Conservation (phyloP, 2,113 vertebrate genomes). For the Anser brachyrhynchus region DNA sequence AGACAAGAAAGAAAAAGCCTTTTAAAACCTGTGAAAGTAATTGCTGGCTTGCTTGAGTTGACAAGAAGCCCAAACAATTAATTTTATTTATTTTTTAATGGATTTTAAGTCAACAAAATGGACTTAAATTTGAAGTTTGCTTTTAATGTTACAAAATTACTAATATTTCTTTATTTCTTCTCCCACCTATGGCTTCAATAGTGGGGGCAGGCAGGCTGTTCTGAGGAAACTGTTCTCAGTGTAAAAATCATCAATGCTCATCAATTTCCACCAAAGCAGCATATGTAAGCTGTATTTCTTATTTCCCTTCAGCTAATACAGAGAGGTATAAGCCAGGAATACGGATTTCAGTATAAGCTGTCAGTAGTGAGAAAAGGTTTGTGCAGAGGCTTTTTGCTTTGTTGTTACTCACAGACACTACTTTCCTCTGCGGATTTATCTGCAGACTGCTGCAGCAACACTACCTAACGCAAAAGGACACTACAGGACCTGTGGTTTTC, state of each 20-base stretch:
- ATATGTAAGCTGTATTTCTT: background rate
- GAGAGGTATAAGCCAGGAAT: background rate
- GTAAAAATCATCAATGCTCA: background rate
- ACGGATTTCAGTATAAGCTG: background rate
- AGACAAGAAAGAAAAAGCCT: background rate
- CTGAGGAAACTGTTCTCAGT: background rate
- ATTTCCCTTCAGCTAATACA: background rate
- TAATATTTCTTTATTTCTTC: background rate
- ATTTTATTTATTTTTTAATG: background rate
- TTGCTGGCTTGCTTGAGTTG: background rate
- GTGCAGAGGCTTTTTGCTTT: background rate
- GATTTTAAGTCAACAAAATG: background rate
- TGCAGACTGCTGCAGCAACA: background rate
- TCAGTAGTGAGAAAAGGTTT: background rate
- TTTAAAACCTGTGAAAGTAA: background rate
- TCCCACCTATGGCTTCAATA: background rate
- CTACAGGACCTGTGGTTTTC: background rate
- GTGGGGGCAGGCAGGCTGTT: background rate
- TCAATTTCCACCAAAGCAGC: accelerated
- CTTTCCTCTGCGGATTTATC: background rate
- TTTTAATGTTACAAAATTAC: background rate
- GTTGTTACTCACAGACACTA: background rate
- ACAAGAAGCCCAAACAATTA: background rate
- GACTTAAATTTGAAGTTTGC: background rate
- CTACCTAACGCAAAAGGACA: background rate